phyloP scores from a whole-genome alignment of 2,888 invertebrate species.

The Pteria penguin region DNA sequence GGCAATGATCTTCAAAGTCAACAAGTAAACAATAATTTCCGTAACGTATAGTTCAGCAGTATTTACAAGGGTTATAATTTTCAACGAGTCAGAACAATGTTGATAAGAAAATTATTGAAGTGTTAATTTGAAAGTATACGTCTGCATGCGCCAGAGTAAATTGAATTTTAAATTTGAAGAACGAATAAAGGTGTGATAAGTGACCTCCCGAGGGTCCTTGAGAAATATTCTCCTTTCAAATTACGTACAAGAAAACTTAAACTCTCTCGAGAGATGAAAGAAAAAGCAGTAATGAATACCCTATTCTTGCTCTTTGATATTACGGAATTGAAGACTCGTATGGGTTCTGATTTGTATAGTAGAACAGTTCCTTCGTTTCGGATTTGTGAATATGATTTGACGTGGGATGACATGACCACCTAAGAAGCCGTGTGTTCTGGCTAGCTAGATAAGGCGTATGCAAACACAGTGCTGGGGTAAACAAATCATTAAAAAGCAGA shows the following conservation, averaged over 20 bases:
- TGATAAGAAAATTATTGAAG: too few relatives aligned
- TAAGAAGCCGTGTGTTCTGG: slow-evolving; percentile 17
- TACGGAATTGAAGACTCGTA: neutral
- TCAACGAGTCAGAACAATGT: too few relatives aligned
- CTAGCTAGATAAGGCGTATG: slow-evolving; percentile 13
- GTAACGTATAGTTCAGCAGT: too few relatives aligned
- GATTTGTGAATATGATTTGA: slow-evolving; percentile 35
- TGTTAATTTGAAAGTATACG: too few relatives aligned
- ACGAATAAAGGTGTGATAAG: slow-evolving; percentile 13
- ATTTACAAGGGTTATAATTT: too few relatives aligned
- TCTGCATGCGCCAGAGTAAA: too few relatives aligned
- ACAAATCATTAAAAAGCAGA: slow-evolving; percentile 27
- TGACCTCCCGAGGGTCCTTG: slow-evolving; percentile 20
- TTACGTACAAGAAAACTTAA: slow-evolving; percentile 4
- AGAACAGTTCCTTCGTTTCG: slow-evolving; percentile 22
- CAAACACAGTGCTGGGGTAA: slow-evolving; percentile 9
- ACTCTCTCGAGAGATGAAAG: slow-evolving; percentile 12
- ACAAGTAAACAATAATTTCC: too few relatives aligned
- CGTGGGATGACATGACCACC: slow-evolving; percentile 25
- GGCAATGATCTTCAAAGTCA: too few relatives aligned
- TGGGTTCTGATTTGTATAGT: slow-evolving; percentile 9
- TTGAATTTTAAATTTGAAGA: too few relatives aligned
- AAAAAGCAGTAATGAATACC: slow-evolving; percentile 24
- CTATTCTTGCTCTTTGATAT: slow-evolving; percentile 21
- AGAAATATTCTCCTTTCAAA: slow-evolving; percentile 21